Conservation (phyloP, 2,113 vertebrate genomes). For the Hydrolagus affinis region DNA sequence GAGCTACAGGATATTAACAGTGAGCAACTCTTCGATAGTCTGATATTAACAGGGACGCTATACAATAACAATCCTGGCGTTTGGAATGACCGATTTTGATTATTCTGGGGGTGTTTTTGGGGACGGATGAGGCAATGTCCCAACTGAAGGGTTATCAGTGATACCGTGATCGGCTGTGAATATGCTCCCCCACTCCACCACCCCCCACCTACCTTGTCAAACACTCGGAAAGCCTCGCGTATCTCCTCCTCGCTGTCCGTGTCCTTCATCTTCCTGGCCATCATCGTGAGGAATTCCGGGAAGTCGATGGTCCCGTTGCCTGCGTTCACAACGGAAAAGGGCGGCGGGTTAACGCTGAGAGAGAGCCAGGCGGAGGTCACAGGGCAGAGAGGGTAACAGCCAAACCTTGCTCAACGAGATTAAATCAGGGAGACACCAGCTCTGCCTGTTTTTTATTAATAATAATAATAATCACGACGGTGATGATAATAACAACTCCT, state of each 20-base stretch:
- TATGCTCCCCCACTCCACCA: not conserved
- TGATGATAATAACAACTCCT: too few relatives aligned
- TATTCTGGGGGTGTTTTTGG: too few relatives aligned
- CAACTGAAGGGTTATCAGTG: too few relatives aligned
- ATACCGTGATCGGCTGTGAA: not conserved
- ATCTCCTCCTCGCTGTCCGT: slow-evolving; percentile 86
- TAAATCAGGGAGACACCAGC: too few relatives aligned
- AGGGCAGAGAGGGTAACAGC: rapidly evolving
- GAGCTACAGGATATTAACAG: too few relatives aligned
- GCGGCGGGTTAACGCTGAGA: not conserved
- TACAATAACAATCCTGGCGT: too few relatives aligned
- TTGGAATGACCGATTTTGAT: too few relatives aligned
- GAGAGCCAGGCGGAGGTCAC: not conserved
- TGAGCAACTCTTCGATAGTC: too few relatives aligned
- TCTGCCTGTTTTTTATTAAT: too few relatives aligned
- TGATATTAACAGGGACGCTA: too few relatives aligned
- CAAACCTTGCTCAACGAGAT: not conserved
- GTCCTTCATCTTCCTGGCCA: slow-evolving; percentile 88
- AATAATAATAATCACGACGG: too few relatives aligned
- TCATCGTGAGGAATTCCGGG: slow-evolving; percentile 84
- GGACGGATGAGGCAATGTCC: not conserved
- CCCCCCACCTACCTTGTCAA: slow-evolving; percentile 66
- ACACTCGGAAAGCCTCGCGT: slow-evolving; percentile 79
- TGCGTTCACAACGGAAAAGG: slow-evolving; percentile 38
- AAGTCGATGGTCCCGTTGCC: slow-evolving; percentile 85